Base-by-base conservation (phyloP, 2,888 invertebrate genomes). In the Antheraea assamensis region DNA sequence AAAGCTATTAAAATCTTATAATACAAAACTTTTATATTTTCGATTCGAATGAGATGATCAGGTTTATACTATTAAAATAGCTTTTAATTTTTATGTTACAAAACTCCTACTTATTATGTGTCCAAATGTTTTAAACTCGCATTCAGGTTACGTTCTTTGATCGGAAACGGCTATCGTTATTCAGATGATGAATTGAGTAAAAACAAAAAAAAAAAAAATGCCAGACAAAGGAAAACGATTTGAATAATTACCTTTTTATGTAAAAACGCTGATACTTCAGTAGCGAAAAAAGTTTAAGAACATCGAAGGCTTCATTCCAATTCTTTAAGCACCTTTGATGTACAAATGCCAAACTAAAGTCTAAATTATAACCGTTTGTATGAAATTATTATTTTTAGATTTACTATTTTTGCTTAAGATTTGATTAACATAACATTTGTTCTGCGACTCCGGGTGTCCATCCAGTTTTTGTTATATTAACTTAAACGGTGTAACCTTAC, bases 221-320 rank as follows among this genome's bases (percentile, higher is more conserved):
- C n/a, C 68, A 68, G 13, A 35, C 35, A 68, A 68, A 68, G 68
- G 30, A 68, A 35, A 68, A 68, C 35, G 35, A 68, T 68, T 68
- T 68, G 68, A 68, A 68, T 68, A 68, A 68, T 68, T 68, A 68
- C 68, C 68, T 68, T 68, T 68, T 68, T 68, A 68, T 68, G 68
- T 35, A 68, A 68, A 35, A 68, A 10, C 68, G 61, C 35, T 68
- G 68, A 35, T 68, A 68, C 68, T 68, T 35, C 35, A 35, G 35
- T 35, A 19, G 3, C 68, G 10, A 42, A 68, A 35, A 19, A 35
- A 64, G 27, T 27, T 64, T 64, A 15, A 64, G 61, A 64, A 64
- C 19, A 64, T 64, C 21, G 30, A 64, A 64, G 30, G 61, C 27
- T 30, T 64, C 27, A 30, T 64, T 64, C 17, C 30, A 27, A 64